Evolutionary conservation across 2,888 invertebrate species (phyloP), one percentile per base, ranked within the genome.

Genomic region (Cynaeus angustus): DNA sequence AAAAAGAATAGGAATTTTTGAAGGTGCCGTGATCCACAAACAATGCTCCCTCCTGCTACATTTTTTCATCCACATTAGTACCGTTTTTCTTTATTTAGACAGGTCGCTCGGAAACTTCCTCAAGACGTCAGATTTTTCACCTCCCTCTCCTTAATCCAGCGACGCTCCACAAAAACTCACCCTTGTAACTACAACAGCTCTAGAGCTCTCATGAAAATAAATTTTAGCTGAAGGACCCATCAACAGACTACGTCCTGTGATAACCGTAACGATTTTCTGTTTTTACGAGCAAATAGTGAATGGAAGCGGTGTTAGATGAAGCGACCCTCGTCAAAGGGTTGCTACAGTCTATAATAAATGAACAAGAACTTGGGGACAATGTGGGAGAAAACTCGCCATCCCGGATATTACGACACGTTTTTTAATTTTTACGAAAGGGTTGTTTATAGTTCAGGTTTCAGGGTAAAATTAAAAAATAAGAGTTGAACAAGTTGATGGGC

Each of bases 281-380:
- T 59, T 59, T 59, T 59, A 59, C 30, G 45, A 28, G 12, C 13
- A 10, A 45, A 45, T 46, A 30, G 45, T 45, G 59, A 59, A 59
- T 46, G 14, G 59, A 21, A 43, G 16, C 14, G 10, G 41, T 9
- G 21, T 56, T 16, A 45, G 59, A n/a, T n/a, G n/a, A 45, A 46
- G 48, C 59, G 38, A 61, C 62, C 62, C 62, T 62, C 50, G 50
- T 62, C 62, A 62, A 62, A 62, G 62, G 62, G 62, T 50, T 62
- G 12, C 10, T 26, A 41, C 45, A 26, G 26, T 58, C 48, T 50
- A 16, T 50, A 28, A 50, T 50, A 50, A 50, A 50, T 50, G 48
- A 12, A 21, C 12, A 28, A 16, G 28, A 14, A 46, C 16, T 9
- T 1, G n/a, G 28, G 16, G 21, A 50, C 48, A 28, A 28, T n/a